These are phyloP conservation scores for Arrhopalites spinosus DNA, from an alignment of 2,888 invertebrate genomes.

Conservation along the genomic window DNA sequence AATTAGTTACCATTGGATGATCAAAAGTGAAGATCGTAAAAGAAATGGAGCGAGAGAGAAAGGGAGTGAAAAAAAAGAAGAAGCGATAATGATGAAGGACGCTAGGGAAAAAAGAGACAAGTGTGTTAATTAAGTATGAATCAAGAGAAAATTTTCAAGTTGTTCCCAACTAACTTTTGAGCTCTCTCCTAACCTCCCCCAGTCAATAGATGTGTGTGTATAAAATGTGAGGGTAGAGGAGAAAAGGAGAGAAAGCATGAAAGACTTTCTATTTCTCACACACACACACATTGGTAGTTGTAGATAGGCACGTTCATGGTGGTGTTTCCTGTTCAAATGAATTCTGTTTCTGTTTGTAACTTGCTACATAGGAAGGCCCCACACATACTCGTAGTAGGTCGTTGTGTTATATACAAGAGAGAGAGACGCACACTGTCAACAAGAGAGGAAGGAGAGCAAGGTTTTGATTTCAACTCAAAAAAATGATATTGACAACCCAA, in stretches of 20 bases:
- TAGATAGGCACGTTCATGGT: no score
- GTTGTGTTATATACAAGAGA: neutral
- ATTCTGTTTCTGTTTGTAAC: no score
- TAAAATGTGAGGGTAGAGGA: neutral
- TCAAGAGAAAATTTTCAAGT: constrained; percentile 42
- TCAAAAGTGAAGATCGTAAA: constrained; percentile 1
- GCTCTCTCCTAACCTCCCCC: neutral
- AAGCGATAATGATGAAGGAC: constrained; percentile 42
- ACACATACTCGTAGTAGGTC: no score
- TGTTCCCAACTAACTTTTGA: constrained; percentile 24
- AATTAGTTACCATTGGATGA: constrained; percentile 42
- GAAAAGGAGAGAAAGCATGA: neutral
- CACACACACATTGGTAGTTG: no score
- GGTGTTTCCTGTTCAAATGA: no score
- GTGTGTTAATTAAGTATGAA: constrained; percentile 48
- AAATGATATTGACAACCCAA: no score
- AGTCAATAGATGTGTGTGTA: neutral
- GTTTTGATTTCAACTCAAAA: no score
- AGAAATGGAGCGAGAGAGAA: neutral
- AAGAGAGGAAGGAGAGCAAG: no score
- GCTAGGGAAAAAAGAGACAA: constrained; percentile 43
- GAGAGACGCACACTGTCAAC: neutral
- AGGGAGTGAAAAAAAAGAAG: constrained; percentile 20
- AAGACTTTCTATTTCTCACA: neutral
- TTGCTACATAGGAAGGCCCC: no score